phyloP scores from a whole-genome alignment of 2,888 invertebrate species.

The Drosophila nigricruria region DNA sequence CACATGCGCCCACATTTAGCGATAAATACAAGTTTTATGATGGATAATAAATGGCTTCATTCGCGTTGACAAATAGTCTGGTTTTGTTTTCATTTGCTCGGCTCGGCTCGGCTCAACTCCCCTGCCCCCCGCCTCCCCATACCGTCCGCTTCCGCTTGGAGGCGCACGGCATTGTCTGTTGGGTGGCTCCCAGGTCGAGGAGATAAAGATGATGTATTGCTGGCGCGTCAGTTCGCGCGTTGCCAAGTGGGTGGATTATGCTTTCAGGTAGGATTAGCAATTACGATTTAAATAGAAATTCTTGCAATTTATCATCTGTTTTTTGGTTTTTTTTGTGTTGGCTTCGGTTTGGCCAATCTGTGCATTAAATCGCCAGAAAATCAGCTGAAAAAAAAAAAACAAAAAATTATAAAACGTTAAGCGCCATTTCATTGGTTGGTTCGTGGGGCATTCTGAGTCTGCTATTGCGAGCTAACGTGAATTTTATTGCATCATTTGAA shows the following conservation, averaged over 20 bases:
- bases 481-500: constrained; percentile 74
- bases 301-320: constrained; percentile 71
- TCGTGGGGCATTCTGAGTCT: not conserved
- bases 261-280: constrained; percentile 82
- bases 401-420: constrained; percentile 26
- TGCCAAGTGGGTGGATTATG: constrained; percentile 81
- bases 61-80: constrained; percentile 83
- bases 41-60: constrained; percentile 84
- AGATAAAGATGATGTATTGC: constrained; percentile 80
- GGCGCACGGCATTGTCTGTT: constrained; percentile 49
- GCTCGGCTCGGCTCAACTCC: constrained; percentile 3
- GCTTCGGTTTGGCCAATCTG: constrained; percentile 36
- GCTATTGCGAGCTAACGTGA: constrained; percentile 33
- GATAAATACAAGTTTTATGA: constrained; percentile 84
- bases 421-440: constrained; percentile 19
- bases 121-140: constrained; percentile 5
- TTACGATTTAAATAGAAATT: constrained; percentile 80
- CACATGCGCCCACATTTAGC: constrained; percentile 66
- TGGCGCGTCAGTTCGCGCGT: constrained; percentile 46
- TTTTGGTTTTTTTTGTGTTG: constrained; percentile 18
- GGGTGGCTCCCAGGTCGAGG: constrained; percentile 41
- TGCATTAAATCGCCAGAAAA: constrained; percentile 64
- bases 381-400: constrained; percentile 35
- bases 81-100: constrained; percentile 79
- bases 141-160: constrained; percentile 25